Evolutionary conservation across 92 coral and sea anemone genomes (phyloP), one percentile per base, ranked within the genome.

Genomic region (Virgularia gustaviana): DNA sequence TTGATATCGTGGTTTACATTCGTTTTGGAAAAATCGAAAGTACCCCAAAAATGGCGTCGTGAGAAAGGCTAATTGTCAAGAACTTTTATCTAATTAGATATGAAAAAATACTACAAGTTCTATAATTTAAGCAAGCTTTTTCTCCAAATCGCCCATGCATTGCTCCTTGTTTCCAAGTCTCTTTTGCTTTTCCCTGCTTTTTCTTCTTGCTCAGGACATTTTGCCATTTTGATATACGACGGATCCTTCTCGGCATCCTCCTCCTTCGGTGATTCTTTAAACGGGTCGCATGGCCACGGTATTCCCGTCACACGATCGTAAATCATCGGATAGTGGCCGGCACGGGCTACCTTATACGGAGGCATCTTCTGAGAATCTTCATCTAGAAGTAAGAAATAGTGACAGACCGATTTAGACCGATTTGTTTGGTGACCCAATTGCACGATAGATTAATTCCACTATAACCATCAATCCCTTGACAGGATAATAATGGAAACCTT

Each of bases 321-420:
- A 16, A 68, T 32, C 75, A 68, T 68, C 47, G 75, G 75, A 51
- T 68, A 68, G n/a, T 68, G 75, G n/a, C 75, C 75, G 32, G 75
- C 75, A 32, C 75, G 75, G 18, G 60, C 75, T 9, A 68, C 75
- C 25, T 49, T 51, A 32, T 68, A 68, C 6, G 75, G 39, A 7
- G 75, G 75, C 75, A 68, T 68, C 30, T 68, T 68, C 20, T 49
- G 27, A 0, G 75, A 68, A 22, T 68, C 75, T 18, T 68, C 75
- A 22, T 68, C 75, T 68, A 2, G 36, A 31, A 25, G 47, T 19
- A 35, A 2, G n/a, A n/a, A n/a, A n/a, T n/a, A n/a, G n/a, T n/a
- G n/a, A n/a, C n/a, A n/a, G n/a, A n/a, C n/a, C n/a, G n/a, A n/a
- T n/a, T n/a, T n/a, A n/a, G n/a, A n/a, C n/a, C n/a, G n/a, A n/a